These are phyloP conservation scores for Mercenaria mercenaria DNA, from an alignment of 1,140 invertebrate species.

Conservation along the genomic window DNA sequence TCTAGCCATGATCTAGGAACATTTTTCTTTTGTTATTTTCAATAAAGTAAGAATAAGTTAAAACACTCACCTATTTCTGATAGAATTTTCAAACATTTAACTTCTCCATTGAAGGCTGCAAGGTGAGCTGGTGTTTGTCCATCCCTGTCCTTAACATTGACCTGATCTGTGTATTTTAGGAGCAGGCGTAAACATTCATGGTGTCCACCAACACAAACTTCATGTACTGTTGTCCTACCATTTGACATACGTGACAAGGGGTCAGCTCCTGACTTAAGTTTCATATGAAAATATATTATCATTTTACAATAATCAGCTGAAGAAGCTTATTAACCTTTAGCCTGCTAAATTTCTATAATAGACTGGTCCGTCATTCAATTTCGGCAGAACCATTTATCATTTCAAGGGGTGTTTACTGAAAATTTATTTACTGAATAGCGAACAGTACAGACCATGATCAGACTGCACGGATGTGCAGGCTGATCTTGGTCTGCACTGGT, in stretches of 20 bases:
- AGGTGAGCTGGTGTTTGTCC: constrained; percentile 81
- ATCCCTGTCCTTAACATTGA: constrained; percentile 79
- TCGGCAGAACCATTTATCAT: too few species aligned
- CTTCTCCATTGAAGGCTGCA: constrained; percentile 82
- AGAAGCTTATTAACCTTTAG: too few species aligned
- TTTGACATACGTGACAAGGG: constrained; percentile 57
- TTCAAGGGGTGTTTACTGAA: too few species aligned
- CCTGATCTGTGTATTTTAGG: constrained; percentile 70
- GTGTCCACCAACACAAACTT: constrained; percentile 83
- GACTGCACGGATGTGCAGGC: too few species aligned
- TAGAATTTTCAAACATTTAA: constrained; percentile 76
- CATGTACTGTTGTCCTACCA: constrained; percentile 80
- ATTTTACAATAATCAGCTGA: neutral
- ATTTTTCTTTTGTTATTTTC: too few species aligned
- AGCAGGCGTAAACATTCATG: constrained; percentile 74
- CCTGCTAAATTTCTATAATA: too few species aligned
- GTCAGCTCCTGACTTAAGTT: constrained; percentile 70
- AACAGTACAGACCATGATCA: too few species aligned
- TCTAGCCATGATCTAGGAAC: too few species aligned
- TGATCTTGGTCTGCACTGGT: too few species aligned
- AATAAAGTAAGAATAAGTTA: too few species aligned
- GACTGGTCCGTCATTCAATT: too few species aligned
- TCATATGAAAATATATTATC: constrained; percentile 1
- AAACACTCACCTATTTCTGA: constrained; percentile 74
- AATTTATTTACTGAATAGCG: too few species aligned